Evolutionary conservation across 2,113 vertebrate genomes (phyloP).

Genomic region (Brienomyrus brachyistius): DNA sequence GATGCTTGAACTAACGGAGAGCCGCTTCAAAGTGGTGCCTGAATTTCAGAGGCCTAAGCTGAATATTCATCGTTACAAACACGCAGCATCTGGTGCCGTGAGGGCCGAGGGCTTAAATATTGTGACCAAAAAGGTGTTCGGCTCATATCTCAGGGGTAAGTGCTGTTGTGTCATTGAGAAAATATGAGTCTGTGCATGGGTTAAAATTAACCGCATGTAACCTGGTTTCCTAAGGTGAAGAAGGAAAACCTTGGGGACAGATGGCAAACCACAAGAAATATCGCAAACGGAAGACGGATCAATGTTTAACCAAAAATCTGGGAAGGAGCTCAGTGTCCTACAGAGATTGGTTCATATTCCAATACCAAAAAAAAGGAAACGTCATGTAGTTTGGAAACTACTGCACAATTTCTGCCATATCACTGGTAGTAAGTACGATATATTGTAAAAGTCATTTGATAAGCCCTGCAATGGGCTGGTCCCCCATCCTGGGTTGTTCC

Average conservation of each 20-base stretch:
- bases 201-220: not conserved
- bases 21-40: not conserved
- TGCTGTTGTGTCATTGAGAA: not conserved
- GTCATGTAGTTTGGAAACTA: not conserved
- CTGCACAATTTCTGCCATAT: not conserved
- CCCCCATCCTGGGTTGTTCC: no score
- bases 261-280: not conserved
- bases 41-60: not conserved
- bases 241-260: not conserved
- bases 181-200: not conserved
- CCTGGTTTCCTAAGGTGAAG: not conserved
- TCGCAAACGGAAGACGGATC: not conserved
- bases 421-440: not conserved
- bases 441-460: not conserved
- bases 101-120: not conserved
- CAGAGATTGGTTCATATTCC: not conserved
- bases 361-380: not conserved
- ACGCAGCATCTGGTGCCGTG: not conserved
- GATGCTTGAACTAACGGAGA: not conserved
- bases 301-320: not conserved
- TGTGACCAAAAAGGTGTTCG: not conserved
- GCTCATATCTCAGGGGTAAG: not conserved
- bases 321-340: not conserved
- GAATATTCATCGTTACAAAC: not conserved
- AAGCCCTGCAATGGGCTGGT: not conserved